These are phyloP conservation scores for Heteromormyrus szaboi DNA, from an alignment of 2,797 vertebrate genomes.

Conservation along the genomic window DNA sequence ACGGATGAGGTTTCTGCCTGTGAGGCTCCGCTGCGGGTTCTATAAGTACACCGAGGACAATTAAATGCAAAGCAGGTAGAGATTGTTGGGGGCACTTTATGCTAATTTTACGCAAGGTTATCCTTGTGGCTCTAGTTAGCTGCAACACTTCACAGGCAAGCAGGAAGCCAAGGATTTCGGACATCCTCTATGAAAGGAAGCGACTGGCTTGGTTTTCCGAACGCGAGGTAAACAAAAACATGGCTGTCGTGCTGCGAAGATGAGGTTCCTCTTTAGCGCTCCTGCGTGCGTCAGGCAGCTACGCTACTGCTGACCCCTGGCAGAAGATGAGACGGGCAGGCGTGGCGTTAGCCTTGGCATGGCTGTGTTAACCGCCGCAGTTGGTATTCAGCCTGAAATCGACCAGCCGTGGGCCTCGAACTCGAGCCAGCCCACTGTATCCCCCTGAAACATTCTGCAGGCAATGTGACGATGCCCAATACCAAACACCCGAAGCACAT, in stretches of 20 bases:
- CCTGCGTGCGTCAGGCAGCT: neutral
- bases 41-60: neutral
- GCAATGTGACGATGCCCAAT: slow-evolving; percentile 30
- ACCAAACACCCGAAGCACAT: neutral
- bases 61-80: slow-evolving; percentile 15
- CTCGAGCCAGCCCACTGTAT: slow-evolving; percentile 45
- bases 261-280: neutral
- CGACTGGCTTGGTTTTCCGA: neutral
- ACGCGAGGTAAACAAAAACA: neutral
- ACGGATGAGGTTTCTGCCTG: neutral
- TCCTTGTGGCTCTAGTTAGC: neutral
- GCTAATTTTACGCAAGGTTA: slow-evolving; percentile 1
- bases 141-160: neutral
- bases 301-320: neutral
- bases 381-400: slow-evolving; percentile 50
- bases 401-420: slow-evolving; percentile 57
- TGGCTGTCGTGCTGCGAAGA: neutral
- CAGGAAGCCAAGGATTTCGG: neutral
- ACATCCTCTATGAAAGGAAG: neutral
- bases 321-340: neutral
- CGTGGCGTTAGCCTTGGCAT: neutral
- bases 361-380: slow-evolving; percentile 23
- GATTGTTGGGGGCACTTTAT: neutral
- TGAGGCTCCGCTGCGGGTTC: neutral
- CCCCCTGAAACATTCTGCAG: slow-evolving; percentile 45